phyloP scores from a whole-genome alignment of 2,797 vertebrate species.

The Gymnoscopelus microlampas region DNA sequence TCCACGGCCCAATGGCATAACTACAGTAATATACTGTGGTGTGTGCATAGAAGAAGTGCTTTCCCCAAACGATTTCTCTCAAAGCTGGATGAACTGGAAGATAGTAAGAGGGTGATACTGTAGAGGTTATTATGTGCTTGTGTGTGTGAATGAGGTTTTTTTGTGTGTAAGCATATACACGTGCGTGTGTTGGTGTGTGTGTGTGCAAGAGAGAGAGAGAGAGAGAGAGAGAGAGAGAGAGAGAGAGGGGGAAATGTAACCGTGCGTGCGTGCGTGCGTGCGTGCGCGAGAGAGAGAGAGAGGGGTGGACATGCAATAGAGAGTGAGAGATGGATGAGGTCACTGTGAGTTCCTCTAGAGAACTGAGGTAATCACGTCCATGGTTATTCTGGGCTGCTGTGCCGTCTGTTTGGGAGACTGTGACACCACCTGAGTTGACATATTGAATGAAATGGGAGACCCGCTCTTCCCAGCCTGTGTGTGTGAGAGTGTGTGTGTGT shows the following conservation, averaged over 20 bases:
- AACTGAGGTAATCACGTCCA: constrained; percentile 71
- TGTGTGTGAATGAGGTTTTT: background rate
- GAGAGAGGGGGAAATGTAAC: background rate
- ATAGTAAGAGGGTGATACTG: background rate
- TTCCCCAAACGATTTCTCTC: background rate
- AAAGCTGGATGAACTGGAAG: background rate
- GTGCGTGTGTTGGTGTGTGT: background rate
- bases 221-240: no score
- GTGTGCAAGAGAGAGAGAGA: no score
- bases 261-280: background rate
- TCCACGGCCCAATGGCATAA: background rate
- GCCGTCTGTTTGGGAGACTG: constrained; percentile 58
- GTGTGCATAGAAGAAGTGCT: background rate
- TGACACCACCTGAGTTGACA: constrained; percentile 64
- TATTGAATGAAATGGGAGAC: constrained; percentile 67
- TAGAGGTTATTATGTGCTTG: background rate
- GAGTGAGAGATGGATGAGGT: constrained; percentile 60
- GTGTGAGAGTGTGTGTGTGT: background rate
- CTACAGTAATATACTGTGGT: background rate
- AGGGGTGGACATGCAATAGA: constrained; percentile 16
- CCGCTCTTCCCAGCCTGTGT: constrained; percentile 37
- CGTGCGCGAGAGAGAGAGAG: background rate
- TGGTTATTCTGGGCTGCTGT: constrained; percentile 66
- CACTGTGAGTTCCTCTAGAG: constrained; percentile 54
- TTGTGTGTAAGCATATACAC: background rate